Base-by-base conservation (phyloP, 2,888 invertebrate species). In the Ormia ochracea region DNA sequence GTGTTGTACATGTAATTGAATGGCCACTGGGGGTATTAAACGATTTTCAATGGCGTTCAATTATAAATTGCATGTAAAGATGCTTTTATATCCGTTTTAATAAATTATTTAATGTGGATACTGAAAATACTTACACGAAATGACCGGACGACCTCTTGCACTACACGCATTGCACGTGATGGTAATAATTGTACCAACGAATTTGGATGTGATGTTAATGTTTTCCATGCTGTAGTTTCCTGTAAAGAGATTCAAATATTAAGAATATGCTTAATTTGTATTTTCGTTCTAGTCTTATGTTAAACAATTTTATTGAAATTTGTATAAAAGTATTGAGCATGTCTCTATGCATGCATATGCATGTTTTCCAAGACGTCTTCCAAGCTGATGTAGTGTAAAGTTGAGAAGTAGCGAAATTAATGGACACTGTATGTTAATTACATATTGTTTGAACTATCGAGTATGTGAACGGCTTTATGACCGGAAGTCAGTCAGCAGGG, bases 181-280 rank as follows among this genome's bases (percentile, higher is more conserved):
- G 90, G 90, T 77, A 89, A 82, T 69, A 86, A 84, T 66, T 89
- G 88, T 61, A 89, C 90, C 78, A 90, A 79, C 21, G 90, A 88
- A 84, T 90, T 90, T 59, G 90, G 89, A 84, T 89, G 89, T 77
- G 89, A 86, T 82, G 90, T 89, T 75, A 90, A 83, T 78, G 88
- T 87, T 83, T 89, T 89, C 90, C 90, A 90, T 85, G 90, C 90
- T 82, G 87, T 87, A 43, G 89, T 85, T 84, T 90, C 90, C 90
- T 90, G 84, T 54, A 86, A 86, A 19, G 36, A 78, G 80, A 59
- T 33, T 2, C n/a, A 21, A 56, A 41, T 31, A 45, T 43, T 19
- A 12, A 23, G 3, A 45, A 23, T 5, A 4, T 21, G 43, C 10
- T 3, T 43, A 19, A 21, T 10, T 43, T 43, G 3, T 43, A 19